Conservation (phyloP, 2,797 vertebrate species). For the Poeciliopsis infans region DNA sequence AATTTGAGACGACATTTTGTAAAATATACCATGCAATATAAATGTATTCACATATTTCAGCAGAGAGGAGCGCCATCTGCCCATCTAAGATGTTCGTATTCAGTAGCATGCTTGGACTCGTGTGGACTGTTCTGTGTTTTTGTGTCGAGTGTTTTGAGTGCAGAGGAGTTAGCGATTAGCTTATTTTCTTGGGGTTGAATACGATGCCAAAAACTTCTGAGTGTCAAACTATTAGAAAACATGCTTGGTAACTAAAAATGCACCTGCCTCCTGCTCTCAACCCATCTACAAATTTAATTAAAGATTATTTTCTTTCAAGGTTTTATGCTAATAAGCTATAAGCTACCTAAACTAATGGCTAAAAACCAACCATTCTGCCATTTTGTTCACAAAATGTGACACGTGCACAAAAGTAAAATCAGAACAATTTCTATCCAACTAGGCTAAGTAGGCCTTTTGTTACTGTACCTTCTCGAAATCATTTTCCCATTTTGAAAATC, state of each 20-base stretch:
- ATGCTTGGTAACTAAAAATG: background rate
- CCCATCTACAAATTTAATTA: background rate
- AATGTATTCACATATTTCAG: conserved; percentile 46
- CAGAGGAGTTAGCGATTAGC: conserved; percentile 43
- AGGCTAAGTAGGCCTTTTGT: background rate
- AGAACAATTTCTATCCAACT: background rate
- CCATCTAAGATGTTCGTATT: conserved; percentile 70
- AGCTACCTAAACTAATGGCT: background rate
- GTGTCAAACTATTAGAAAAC: conserved; percentile 19
- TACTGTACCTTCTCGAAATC: background rate
- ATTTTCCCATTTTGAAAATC: background rate
- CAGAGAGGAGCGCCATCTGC: conserved; percentile 34
- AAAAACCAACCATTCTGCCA: background rate
- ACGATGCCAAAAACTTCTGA: conserved; percentile 33
- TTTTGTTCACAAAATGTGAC: background rate
- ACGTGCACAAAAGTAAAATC: background rate
- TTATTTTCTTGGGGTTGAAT: conserved; percentile 36
- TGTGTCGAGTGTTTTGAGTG: conserved; percentile 63
- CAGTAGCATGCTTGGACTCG: conserved; percentile 79
- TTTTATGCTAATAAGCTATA: background rate
- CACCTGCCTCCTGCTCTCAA: background rate
- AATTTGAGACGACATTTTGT: conserved; percentile 57
- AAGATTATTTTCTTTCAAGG: background rate
- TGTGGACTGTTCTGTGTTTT: conserved; percentile 76
- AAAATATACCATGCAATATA: conserved; percentile 75